Evolutionary conservation across 2,888 invertebrate species (phyloP).

Genomic region (Acanthosepion pharaonis): DNA sequence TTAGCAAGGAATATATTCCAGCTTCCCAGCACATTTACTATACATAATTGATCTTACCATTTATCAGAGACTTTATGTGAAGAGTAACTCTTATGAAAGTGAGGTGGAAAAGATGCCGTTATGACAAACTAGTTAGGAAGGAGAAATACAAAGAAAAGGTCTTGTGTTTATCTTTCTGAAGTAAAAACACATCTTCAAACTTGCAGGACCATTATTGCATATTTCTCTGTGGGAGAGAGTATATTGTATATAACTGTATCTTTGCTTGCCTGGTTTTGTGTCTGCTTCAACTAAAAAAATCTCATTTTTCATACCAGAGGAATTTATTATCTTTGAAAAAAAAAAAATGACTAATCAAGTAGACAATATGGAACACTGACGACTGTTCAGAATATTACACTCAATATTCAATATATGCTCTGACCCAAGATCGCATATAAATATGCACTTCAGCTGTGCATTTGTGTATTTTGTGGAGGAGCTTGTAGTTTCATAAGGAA

Average conservation of each 20-base stretch:
- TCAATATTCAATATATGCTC: neutral
- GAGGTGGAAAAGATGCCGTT: neutral
- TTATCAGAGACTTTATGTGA: neutral
- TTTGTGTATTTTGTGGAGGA: neutral
- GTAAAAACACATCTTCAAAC: neutral
- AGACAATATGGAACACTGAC: neutral
- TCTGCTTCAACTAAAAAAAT: neutral
- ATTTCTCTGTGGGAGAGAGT: neutral
- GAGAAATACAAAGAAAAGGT: neutral
- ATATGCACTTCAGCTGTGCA: neutral
- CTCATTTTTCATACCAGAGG: neutral
- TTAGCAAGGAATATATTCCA: neutral
- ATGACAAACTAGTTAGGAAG: neutral
- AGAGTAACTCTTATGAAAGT: neutral
- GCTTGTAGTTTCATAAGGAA: neutral
- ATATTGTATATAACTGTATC: neutral
- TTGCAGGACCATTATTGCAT: neutral
- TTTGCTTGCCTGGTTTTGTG: neutral
- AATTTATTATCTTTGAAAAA: neutral
- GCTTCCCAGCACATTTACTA: neutral
- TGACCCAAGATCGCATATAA: neutral
- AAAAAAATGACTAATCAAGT: neutral
- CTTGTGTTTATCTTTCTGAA: neutral
- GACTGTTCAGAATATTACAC: neutral
- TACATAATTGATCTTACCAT: neutral